Evolutionary conservation across 2,113 vertebrate species (phyloP).

Genomic region (Anolis carolinensis): DNA sequence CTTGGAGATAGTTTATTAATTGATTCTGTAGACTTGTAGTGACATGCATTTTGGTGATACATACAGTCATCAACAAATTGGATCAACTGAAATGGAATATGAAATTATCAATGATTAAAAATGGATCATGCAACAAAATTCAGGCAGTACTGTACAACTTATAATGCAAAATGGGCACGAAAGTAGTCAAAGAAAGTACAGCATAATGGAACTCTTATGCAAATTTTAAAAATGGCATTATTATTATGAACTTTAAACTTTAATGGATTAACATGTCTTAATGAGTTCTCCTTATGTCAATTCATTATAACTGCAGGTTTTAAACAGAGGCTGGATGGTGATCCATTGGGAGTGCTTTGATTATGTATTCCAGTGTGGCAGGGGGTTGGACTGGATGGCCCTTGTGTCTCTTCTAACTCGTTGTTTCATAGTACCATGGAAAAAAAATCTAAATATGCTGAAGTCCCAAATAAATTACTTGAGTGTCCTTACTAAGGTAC

Average conservation of each 20-base stretch:
- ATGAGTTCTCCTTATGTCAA: too few relatives aligned
- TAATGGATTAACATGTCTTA: constrained; percentile 22
- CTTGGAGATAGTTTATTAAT: constrained; percentile 39
- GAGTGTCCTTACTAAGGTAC: background rate
- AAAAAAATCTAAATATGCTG: background rate
- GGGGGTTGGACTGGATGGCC: too few relatives aligned
- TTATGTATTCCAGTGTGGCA: too few relatives aligned
- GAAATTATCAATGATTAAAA: constrained; percentile 62
- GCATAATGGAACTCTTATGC: background rate
- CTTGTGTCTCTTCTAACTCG: too few relatives aligned
- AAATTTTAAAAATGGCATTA: too few relatives aligned
- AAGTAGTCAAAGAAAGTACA: background rate
- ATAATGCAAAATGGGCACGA: background rate
- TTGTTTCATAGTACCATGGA: too few relatives aligned
- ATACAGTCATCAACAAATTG: background rate
- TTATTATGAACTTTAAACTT: too few relatives aligned
- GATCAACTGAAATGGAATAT: constrained; percentile 52
- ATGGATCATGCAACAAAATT: constrained; percentile 29
- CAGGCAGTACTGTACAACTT: background rate
- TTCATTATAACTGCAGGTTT: too few relatives aligned
- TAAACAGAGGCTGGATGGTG: too few relatives aligned
- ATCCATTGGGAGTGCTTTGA: too few relatives aligned
- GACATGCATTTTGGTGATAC: constrained; percentile 45
- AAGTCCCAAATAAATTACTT: background rate
- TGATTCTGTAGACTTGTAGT: constrained; percentile 1